Percentiles rank a stretch among this genome's conserved stretches.
Conservation (phyloP, 1,140 invertebrate genomes). For the Ganaspis sp. region DNA sequence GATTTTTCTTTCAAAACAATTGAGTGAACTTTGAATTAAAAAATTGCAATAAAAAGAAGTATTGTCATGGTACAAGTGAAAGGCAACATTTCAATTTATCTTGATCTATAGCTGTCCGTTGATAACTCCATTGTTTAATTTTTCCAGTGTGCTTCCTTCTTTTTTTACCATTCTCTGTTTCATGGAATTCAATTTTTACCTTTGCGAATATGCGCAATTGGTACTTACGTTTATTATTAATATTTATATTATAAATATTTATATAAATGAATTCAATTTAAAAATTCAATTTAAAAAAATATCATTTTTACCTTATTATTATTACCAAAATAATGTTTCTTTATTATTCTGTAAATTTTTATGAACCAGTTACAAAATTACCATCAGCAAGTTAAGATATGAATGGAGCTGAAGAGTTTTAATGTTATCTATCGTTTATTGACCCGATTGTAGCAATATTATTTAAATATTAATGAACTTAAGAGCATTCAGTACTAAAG, state of each 20-base stretch:
- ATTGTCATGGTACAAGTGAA: background rate
- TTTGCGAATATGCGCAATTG: background rate
- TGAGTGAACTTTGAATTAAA: too few relatives aligned
- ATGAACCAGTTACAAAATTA: too few relatives aligned
- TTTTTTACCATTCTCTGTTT: background rate
- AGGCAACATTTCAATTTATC: background rate
- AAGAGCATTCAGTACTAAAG: background rate
- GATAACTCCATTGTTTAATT: constrained; percentile 5
- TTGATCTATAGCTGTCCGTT: background rate
- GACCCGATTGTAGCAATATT: background rate
- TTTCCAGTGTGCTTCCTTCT: background rate
- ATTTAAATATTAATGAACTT: background rate
- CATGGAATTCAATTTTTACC: background rate
- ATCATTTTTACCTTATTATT: too few relatives aligned
- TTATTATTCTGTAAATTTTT: too few relatives aligned
- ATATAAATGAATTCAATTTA: too few relatives aligned
- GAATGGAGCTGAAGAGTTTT: background rate
- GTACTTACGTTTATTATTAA: too few relatives aligned
- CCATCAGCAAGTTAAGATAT: too few relatives aligned
- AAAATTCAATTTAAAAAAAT: too few relatives aligned
- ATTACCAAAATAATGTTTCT: too few relatives aligned
- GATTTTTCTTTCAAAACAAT: too few relatives aligned
- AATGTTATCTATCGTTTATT: background rate
- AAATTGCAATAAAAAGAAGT: background rate
- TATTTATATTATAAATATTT: too few relatives aligned